phyloP scores from a whole-genome alignment of 2,888 invertebrate species.

The Mystacides longicornis region DNA sequence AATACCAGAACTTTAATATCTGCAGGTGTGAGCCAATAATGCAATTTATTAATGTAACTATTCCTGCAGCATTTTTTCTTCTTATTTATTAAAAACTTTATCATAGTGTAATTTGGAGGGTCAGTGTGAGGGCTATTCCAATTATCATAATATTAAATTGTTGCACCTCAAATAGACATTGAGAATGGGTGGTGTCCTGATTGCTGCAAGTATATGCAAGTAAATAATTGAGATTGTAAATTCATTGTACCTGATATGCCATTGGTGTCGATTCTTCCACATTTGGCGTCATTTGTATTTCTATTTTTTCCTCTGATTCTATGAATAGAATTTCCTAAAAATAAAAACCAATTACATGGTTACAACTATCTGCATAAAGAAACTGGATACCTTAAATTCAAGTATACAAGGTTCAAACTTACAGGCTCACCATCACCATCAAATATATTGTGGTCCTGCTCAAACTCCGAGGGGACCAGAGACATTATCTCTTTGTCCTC shows the following conservation, averaged over 20 bases:
- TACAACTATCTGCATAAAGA: background rate
- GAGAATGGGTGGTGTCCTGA: too few species aligned
- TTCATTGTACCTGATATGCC: too few species aligned
- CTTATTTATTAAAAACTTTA: background rate
- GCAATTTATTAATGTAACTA: background rate
- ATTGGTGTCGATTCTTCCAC: too few species aligned
- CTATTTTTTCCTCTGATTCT: background rate
- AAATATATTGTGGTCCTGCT: background rate
- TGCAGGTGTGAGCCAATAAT: background rate
- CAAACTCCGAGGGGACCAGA: background rate
- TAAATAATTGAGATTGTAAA: too few species aligned
- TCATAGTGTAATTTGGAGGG: background rate
- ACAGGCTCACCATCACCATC: background rate
- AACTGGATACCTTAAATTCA: background rate
- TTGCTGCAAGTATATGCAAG: too few species aligned
- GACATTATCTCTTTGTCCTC: constrained; percentile 1
- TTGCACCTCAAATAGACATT: too few species aligned
- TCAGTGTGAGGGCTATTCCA: background rate
- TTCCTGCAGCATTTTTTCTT: background rate
- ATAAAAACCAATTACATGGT: too few species aligned
- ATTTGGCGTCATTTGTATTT: background rate
- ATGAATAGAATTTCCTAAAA: too few species aligned
- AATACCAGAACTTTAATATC: background rate
- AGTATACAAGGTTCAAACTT: background rate
- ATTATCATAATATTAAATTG: background rate